A percentile compares a stretch with the other conserved stretches of the same genome.
Evolutionary conservation across 2,113 vertebrate species (phyloP).

Genomic region (Ailuropoda melanoleuca): DNA sequence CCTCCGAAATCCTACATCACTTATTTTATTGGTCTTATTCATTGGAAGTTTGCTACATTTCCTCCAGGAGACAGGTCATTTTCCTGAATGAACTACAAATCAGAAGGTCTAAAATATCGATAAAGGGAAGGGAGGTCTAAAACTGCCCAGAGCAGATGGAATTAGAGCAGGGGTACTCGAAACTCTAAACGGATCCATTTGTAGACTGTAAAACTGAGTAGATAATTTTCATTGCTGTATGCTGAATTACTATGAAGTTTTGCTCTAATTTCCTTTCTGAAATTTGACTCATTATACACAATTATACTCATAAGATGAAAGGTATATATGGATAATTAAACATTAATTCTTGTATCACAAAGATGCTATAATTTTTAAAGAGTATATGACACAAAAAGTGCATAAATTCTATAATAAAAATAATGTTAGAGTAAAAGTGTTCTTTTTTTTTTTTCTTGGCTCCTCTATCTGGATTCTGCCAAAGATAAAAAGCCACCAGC

Average conservation of each 20-base stretch:
- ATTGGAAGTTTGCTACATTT: background rate
- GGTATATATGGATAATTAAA: background rate
- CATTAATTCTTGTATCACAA: background rate
- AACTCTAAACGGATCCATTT: background rate
- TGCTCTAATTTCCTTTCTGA: background rate
- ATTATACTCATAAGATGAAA: constrained; percentile 3
- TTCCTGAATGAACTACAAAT: background rate
- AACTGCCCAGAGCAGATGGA: background rate
- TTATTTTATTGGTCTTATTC: background rate
- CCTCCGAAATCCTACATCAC: background rate
- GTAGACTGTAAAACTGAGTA: background rate
- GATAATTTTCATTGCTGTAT: background rate
- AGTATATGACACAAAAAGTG: background rate
- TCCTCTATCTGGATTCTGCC: constrained; percentile 44
- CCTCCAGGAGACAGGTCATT: background rate
- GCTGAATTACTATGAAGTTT: background rate
- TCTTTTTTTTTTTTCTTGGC: background rate
- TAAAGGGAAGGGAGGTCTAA: background rate
- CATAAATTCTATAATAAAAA: constrained; percentile 40
- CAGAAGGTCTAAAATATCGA: background rate
- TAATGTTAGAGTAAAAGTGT: background rate
- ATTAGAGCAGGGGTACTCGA: background rate
- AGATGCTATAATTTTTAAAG: constrained; percentile 52
- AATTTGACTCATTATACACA: background rate
- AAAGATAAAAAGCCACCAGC: constrained; percentile 53